Conservation (phyloP, 1,140 invertebrate genomes). For the Archivesica marissinica region DNA sequence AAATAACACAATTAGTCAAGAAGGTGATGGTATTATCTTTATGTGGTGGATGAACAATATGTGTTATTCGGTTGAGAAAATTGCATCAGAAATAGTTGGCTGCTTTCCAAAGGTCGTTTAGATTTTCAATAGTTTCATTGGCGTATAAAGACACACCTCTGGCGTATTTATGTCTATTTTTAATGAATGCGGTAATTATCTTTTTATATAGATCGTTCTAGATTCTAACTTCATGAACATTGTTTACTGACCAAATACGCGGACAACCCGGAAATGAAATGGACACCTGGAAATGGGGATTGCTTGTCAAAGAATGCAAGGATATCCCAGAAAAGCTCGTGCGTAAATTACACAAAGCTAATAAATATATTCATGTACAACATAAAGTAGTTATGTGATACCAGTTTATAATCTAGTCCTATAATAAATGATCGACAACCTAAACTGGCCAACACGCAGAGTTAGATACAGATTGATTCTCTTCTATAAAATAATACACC, state of each 20-base stretch:
- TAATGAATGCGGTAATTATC: background rate
- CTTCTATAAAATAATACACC: no score
- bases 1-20: no score
- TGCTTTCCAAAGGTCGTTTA: constrained; percentile 28
- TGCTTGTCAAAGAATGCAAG: background rate
- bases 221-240: constrained; percentile 1
- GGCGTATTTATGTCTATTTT: background rate
- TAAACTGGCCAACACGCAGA: no score
- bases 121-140: constrained; percentile 8
- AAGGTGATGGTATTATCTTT: constrained; percentile 25
- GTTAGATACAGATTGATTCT: no score
- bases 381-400: no score
- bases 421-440: no score
- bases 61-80: constrained; percentile 33
- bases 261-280: no score
- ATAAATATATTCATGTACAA: no score
- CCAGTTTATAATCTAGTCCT: no score
- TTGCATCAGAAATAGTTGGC: constrained; percentile 62
- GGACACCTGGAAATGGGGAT: background rate
- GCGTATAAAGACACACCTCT: constrained; percentile 45
- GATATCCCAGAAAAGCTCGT: background rate
- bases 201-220: background rate
- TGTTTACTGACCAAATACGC: no score
- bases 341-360: no score
- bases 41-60: background rate